A percentile compares a stretch with the other conserved stretches of the same genome.
These are phyloP conservation scores for Ammodytes dubius DNA, from an alignment of 2,113 vertebrate species.

Conservation along the genomic window DNA sequence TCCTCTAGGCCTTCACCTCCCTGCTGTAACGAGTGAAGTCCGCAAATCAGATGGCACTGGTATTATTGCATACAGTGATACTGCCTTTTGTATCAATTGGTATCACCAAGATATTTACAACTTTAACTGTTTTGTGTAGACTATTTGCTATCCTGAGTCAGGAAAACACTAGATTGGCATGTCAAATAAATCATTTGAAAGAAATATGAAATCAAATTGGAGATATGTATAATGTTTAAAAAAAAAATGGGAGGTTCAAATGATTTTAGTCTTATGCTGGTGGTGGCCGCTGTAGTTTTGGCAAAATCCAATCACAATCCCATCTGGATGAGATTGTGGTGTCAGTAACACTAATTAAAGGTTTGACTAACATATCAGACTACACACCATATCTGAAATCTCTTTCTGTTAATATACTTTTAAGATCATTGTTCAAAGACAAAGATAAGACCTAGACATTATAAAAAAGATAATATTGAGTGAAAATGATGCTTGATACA, in stretches of 20 bases:
- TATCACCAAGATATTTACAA: slow-evolving; percentile 13
- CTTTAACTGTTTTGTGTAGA: background rate
- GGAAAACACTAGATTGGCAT: background rate
- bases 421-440: background rate
- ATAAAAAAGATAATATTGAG: slow-evolving; percentile 10
- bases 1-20: background rate
- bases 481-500: slow-evolving; percentile 34
- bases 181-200: background rate
- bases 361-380: background rate
- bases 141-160: background rate
- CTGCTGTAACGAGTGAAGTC: background rate
- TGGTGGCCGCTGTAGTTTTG: too few species aligned
- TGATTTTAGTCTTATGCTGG: background rate
- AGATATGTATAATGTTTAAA: background rate
- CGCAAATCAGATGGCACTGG: background rate
- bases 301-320: background rate
- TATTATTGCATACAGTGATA: slow-evolving; percentile 18
- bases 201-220: background rate
- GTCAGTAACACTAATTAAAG: background rate
- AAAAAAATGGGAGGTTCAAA: background rate
- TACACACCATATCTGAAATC: background rate
- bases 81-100: slow-evolving; percentile 23
- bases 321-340: background rate
- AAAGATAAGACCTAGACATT: background rate
- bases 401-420: background rate